A percentile compares a stretch with the other conserved stretches of the same genome.
phyloP scores from a whole-genome alignment of 2,113 vertebrate genomes.

The Burhinus oedicnemus region DNA sequence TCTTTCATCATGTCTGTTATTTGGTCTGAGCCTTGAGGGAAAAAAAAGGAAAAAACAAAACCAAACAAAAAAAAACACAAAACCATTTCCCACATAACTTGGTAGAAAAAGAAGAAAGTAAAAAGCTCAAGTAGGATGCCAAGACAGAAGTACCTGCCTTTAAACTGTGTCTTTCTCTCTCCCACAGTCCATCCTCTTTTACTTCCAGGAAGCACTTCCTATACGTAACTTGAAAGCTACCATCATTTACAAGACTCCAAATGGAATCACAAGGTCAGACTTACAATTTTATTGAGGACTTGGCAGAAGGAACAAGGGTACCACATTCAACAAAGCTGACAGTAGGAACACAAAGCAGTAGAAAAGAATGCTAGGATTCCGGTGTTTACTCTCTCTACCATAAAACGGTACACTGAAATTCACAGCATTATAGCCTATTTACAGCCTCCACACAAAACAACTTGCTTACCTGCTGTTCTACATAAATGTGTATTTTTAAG shows the following conservation, averaged over 20 bases:
- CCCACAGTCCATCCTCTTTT: not conserved
- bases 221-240: not conserved
- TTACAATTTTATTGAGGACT: not conserved
- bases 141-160: not conserved
- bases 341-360: not conserved
- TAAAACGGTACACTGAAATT: not conserved
- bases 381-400: not conserved
- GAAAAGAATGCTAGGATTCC: not conserved
- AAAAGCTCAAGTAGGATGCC: not conserved
- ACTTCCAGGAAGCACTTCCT: not conserved
- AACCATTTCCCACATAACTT: not conserved
- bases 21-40: not conserved
- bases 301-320: not conserved
- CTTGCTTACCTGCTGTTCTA: not conserved
- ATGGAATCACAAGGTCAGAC: not conserved
- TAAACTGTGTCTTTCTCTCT: not conserved
- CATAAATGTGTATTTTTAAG: conserved; percentile 8
- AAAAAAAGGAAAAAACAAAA: too few species aligned
- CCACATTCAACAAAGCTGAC: not conserved
- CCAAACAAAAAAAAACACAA: too few species aligned
- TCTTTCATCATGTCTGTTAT: not conserved
- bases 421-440: not conserved
- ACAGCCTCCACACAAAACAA: not conserved
- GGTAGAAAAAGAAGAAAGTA: not conserved
- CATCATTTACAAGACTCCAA: not conserved